Evolutionary conservation across 2,113 vertebrate species (phyloP), one percentile per base, ranked within the genome.

Genomic region (Scophthalmus maximus): DNA sequence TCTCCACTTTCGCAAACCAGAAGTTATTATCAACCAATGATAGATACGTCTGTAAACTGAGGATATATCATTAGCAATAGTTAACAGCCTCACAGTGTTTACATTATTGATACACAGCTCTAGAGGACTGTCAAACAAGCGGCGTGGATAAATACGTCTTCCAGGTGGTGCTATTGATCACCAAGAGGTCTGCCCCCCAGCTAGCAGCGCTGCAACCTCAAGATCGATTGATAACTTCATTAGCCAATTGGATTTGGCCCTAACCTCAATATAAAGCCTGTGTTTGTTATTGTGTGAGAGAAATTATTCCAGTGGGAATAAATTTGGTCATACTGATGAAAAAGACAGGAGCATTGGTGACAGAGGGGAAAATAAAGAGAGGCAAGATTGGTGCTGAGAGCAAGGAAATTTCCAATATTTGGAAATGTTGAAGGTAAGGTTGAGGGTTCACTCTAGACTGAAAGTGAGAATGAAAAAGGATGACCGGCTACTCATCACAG

Each of bases 211-310:
- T 53, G 36, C 25, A 47, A 65, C 76, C 72, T 82, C 42, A 73
- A 83, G 85, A 88, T 92, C 86, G 67, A 92, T 92, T 90, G 87
- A 92, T 92, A 82, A 67, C 85, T 77, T 79, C 87, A 82, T 85
- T 81, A 87, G 73, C 81, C 81, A 86, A 81, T 76, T 87, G 81
- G 63, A 79, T 78, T 79, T 79, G 81, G 73, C 87, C 65, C 51
- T 59, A 79, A 59, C 84, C 75, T 76, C 78, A 87, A 46, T 73
- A 55, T 68, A 72, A 88, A 83, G 74, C 56, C 78, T 82, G 68
- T 88, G 87, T 94, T 92, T 92, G 91, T 91, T 91, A 85, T 92
- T 90, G 78, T 83, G 84, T 51, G 71, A 83, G 88, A 91, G 78
- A 83, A 91, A 93, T 91, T 76, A 88, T 81, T 79, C 83, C 76